phyloP scores from a whole-genome alignment of 2,888 invertebrate genomes.

The Parnassius glacialis region DNA sequence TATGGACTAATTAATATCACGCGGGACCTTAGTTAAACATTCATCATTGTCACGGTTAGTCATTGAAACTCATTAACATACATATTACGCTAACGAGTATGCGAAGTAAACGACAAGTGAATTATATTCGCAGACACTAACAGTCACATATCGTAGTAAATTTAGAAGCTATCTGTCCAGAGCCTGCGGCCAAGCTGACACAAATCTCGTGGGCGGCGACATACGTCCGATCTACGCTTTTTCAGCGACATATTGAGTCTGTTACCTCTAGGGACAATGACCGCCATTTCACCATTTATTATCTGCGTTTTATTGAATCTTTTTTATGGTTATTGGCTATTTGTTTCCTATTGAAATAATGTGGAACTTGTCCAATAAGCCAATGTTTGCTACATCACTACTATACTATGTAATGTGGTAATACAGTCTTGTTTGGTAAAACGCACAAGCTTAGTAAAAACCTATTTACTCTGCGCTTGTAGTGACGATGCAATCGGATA shows the following conservation, averaged over 20 bases:
- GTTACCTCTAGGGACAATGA: constrained; percentile 21
- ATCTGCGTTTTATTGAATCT: constrained; percentile 1
- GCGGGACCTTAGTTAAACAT: too few relatives aligned
- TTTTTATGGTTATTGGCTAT: not conserved
- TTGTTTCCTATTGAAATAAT: not conserved
- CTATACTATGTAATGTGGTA: too few relatives aligned
- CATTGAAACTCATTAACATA: too few relatives aligned
- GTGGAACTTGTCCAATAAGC: not conserved
- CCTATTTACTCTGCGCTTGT: too few relatives aligned
- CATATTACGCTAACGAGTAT: too few relatives aligned
- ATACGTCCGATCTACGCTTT: constrained; percentile 24
- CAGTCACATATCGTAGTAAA: constrained; percentile 12
- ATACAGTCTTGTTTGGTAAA: too few relatives aligned
- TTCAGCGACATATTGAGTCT: constrained; percentile 27
- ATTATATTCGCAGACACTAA: constrained; percentile 1
- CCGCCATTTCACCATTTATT: constrained; percentile 6
- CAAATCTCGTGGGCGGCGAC: constrained; percentile 29
- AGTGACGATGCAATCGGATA: too few relatives aligned
- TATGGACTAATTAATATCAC: too few relatives aligned
- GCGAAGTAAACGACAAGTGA: too few relatives aligned
- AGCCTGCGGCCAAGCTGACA: constrained; percentile 21
- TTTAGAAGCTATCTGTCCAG: constrained; percentile 25
- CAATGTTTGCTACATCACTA: not conserved
- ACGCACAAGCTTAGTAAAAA: too few relatives aligned
- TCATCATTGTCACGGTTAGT: too few relatives aligned